Evolutionary conservation across 2,888 invertebrate genomes (phyloP).

Genomic region (Plagodis dolabraria): DNA sequence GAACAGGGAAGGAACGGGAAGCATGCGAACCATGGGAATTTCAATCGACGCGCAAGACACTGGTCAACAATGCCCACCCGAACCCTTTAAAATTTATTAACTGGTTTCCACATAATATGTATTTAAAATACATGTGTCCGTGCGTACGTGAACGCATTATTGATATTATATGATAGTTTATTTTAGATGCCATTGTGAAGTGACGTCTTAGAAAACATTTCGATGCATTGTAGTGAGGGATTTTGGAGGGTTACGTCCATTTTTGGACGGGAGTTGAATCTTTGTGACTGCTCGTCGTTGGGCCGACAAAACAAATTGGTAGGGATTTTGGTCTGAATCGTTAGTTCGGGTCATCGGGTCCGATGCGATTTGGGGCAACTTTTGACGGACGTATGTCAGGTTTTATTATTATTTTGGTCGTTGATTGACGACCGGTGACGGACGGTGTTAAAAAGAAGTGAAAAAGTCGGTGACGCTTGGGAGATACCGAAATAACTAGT

Average conservation of each 20-base stretch:
- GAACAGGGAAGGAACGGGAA: constrained; percentile 37
- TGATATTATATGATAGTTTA: constrained; percentile 85
- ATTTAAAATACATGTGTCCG: constrained; percentile 84
- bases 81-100: constrained; percentile 63
- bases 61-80: constrained; percentile 50
- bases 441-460: constrained; percentile 22
- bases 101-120: constrained; percentile 80
- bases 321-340: constrained; percentile 80
- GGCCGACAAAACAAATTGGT: constrained; percentile 47
- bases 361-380: constrained; percentile 83
- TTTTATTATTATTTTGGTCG: constrained; percentile 66
- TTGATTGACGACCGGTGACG: constrained; percentile 70
- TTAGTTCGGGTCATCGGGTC: constrained; percentile 80
- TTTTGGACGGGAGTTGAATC: constrained; percentile 40
- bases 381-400: constrained; percentile 77
- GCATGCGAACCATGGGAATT: constrained; percentile 83
- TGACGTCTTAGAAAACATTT: constrained; percentile 52
- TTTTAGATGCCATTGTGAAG: constrained; percentile 69
- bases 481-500: constrained; percentile 2
- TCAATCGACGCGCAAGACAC: constrained; percentile 61
- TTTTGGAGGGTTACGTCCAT: constrained; percentile 31
- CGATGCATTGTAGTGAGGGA: constrained; percentile 29
- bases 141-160: constrained; percentile 74
- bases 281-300: constrained; percentile 38
- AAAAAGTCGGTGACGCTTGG: constrained; percentile 2